Evolutionary conservation across 2,797 vertebrate species (phyloP).

Genomic region (Pangasius mekongensis): DNA sequence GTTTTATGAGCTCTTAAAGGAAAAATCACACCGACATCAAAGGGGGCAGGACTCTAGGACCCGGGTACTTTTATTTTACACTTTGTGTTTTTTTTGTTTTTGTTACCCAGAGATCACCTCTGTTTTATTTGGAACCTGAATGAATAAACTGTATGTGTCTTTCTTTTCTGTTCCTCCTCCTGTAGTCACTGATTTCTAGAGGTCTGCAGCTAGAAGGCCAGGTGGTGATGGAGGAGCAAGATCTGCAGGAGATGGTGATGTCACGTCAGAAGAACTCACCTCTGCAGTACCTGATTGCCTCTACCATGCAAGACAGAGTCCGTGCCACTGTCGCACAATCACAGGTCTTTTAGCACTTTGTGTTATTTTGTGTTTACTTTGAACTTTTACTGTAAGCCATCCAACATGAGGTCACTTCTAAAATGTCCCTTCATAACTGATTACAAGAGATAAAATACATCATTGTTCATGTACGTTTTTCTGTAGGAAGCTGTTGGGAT

Average conservation of each 20-base stretch:
- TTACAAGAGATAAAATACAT: background rate
- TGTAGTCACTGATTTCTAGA: conserved; percentile 82
- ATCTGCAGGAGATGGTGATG: conserved; percentile 77
- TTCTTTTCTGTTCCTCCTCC: conserved; percentile 26
- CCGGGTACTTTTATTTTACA: conserved; percentile 58
- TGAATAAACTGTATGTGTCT: background rate
- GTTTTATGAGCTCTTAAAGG: conserved; percentile 68
- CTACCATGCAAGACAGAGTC: conserved; percentile 79
- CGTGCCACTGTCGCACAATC: conserved; percentile 76
- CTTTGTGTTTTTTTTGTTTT: background rate
- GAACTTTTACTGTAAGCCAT: background rate
- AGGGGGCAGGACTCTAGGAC: conserved; percentile 70
- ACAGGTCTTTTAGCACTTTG: conserved; percentile 64
- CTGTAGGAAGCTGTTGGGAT: conserved; percentile 76
- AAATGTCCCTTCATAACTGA: background rate
- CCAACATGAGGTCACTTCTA: background rate
- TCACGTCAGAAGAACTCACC: conserved; percentile 75
- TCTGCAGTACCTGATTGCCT: conserved; percentile 74
- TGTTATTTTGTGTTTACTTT: background rate
- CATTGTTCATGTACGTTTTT: background rate
- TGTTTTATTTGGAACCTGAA: background rate
- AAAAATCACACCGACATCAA: conserved; percentile 58
- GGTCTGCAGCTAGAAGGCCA: conserved; percentile 83
- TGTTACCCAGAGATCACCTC: background rate
- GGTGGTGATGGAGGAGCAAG: conserved; percentile 83